Evolutionary conservation across 1,140 invertebrate genomes (phyloP).

Genomic region (Rhopalosiphum maidis): DNA sequence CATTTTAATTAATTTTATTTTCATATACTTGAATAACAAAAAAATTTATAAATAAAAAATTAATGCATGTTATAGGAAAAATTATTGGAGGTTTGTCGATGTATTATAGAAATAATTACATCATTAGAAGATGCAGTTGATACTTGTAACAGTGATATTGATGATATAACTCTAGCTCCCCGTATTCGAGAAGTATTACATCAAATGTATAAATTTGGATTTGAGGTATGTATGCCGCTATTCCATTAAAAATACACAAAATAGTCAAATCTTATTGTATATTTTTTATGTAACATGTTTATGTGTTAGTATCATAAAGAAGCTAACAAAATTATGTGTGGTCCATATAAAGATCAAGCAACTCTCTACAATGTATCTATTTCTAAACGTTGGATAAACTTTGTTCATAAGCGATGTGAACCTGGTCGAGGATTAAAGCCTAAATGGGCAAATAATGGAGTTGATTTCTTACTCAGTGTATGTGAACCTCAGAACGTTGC

Average conservation of each 20-base stretch:
- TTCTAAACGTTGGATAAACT: conserved; percentile 86
- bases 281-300: conserved; percentile 34
- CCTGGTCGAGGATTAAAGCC: conserved; percentile 81
- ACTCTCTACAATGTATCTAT: conserved; percentile 73
- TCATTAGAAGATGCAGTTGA: conserved; percentile 67
- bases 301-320: conserved; percentile 79
- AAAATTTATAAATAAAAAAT: neutral
- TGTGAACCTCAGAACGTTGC: conserved; percentile 82
- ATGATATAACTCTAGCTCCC: conserved; percentile 67
- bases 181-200: conserved; percentile 81
- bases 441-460: conserved; percentile 83
- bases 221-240: conserved; percentile 70
- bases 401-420: conserved; percentile 82
- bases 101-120: conserved; percentile 69
- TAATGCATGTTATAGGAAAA: conserved; percentile 64
- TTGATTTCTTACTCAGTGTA: conserved; percentile 83
- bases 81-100: conserved; percentile 70
- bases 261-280: neutral
- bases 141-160: conserved; percentile 65
- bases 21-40: neutral
- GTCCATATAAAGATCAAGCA: conserved; percentile 63
- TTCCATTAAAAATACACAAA: neutral
- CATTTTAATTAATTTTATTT: neutral
- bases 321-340: conserved; percentile 71
- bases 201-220: conserved; percentile 87